Base-by-base conservation (phyloP, 2,888 invertebrate genomes). In the Chrysotoxum bicinctum region DNA sequence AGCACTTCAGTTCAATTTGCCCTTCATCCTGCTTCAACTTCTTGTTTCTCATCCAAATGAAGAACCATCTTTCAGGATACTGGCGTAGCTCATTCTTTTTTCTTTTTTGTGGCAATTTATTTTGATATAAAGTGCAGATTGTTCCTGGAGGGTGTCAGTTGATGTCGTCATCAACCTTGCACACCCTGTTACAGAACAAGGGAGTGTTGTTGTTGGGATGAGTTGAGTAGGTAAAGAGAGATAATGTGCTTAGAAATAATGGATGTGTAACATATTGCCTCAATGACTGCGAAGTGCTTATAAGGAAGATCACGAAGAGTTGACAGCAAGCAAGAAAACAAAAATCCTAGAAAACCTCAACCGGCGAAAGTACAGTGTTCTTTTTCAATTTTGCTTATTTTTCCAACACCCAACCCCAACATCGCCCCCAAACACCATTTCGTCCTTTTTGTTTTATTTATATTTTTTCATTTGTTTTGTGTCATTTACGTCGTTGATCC, bases 111-210 rank as follows among this genome's bases (percentile, higher is more conserved):
- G 48, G 81, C 69, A 85, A 85, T 85, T 81, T 85, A 85, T 85
- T 85, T 73, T 85, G 81, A 81, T 85, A 85, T 81, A 85, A 85
- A 81, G 85, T 85, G 85, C 76, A 85, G 85, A 85, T 85, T 85
- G 81, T 85, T 73, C 81, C 81, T 73, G 81, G 60, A 76, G 81
- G 85, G 77, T 85, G 85, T 85, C 85, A 85, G 73, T 77, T 68
- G 76, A 81, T 81, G 85, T 81, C 85, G 85, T 85, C 85, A 81
- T 85, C 85, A 81, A 69, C 60, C 60, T 54, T 43, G 40, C 35
- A 40, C 45, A 56, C 32, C 48, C 50, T 21, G 52, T 10, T 45
- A 40, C 14, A 45, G 6, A 48, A 68, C 35, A 21, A 50, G 16
- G 66, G 5, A 19, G n/a, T 21, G 10, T 21, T 26, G 12, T 26